phyloP scores from a whole-genome alignment of 2,888 invertebrate species.

The Cheilosia scutellata region DNA sequence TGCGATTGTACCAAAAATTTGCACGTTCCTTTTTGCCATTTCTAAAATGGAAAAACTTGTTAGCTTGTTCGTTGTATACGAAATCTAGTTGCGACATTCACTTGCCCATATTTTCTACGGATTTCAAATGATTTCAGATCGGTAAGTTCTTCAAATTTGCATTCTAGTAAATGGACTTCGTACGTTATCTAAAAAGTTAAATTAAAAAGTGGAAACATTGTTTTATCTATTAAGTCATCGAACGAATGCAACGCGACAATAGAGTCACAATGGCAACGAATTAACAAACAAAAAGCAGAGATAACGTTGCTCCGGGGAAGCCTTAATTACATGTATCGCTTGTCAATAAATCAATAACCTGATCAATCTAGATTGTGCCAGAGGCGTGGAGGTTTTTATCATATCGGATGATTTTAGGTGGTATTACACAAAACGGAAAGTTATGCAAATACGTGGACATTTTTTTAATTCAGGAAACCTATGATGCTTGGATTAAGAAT shows the following conservation, averaged over 20 bases:
- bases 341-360: no score
- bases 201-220: not conserved
- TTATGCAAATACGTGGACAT: no score
- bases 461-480: no score
- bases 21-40: conserved; percentile 92
- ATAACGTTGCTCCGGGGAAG: no score
- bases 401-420: no score
- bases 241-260: not conserved
- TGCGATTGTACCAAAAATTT: conserved; percentile 95
- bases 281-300: not conserved
- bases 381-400: no score
- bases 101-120: conserved; percentile 91
- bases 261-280: not conserved
- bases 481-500: no score
- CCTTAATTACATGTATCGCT: no score
- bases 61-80: not conserved
- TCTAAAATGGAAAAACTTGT: conserved; percentile 82
- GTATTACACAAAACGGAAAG: no score
- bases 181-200: conserved; percentile 84
- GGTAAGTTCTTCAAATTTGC: conserved; percentile 88
- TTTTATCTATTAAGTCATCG: conserved; percentile 70
- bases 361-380: no score
- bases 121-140: conserved; percentile 88
- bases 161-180: conserved; percentile 89
- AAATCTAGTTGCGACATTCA: not conserved